phyloP scores from a whole-genome alignment of 1,140 invertebrate genomes.

The Zaprionus taronus region DNA sequence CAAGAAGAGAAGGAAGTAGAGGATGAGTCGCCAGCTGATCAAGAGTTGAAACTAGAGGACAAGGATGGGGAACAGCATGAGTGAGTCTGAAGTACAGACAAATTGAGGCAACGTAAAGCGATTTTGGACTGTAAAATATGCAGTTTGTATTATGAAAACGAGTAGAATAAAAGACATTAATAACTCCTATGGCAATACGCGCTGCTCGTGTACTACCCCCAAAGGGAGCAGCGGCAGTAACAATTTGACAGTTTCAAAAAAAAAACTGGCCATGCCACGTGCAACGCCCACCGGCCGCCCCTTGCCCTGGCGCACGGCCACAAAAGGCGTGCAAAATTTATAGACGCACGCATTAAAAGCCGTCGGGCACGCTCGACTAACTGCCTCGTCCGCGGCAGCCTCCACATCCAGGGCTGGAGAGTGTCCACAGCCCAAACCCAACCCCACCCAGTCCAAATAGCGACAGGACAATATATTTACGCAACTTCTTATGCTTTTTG shows the following conservation, averaged over 20 bases:
- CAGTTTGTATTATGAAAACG: constrained; percentile 21
- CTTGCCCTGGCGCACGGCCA: constrained; percentile 24
- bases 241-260: constrained; percentile 73
- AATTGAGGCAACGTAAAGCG: not conserved
- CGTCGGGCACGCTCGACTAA: constrained; percentile 75
- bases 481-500: constrained; percentile 76
- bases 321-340: constrained; percentile 82
- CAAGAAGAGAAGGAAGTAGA: too few species aligned
- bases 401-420: not conserved
- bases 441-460: constrained; percentile 25
- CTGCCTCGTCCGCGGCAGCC: constrained; percentile 52
- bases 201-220: constrained; percentile 36
- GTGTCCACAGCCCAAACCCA: constrained; percentile 25
- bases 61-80: not conserved
- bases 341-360: constrained; percentile 80
- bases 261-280: constrained; percentile 66
- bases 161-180: constrained; percentile 40
- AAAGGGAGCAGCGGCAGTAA: constrained; percentile 49
- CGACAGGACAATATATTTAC: constrained; percentile 82
- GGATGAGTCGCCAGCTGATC: not conserved
- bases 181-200: constrained; percentile 29
- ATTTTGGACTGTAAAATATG: constrained; percentile 19
- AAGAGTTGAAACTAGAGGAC: not conserved
- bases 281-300: constrained; percentile 40
- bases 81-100: not conserved